Evolutionary conservation across 2,797 vertebrate genomes (phyloP), one percentile per base, ranked within the genome.

Genomic region (Falco columbarius): DNA sequence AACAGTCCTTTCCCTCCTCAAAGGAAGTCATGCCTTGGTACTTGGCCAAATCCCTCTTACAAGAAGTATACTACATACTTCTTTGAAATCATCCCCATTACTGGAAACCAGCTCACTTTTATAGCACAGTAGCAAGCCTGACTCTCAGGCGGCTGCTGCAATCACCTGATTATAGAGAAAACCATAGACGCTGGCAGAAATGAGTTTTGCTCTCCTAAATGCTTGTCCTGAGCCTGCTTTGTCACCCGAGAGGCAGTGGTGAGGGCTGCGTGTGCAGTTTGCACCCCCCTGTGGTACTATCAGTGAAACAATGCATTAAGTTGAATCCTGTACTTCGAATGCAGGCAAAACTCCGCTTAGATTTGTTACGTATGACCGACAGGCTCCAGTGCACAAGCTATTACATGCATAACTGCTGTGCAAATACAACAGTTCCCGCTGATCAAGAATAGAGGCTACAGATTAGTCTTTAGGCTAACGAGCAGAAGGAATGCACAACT

Each of bases 241-340:
- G 66, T 38, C 55, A 86, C 24, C 56, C 0, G 4, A 58, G 62
- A 51, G 42, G 8, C 18, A 34, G 47, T 3, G 0, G 6, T 10
- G 38, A 54, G 46, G n/a, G 34, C 59, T 23, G 9, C 2, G 10
- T 21, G 72, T 23, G 89, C 75, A 40, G 74, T 7, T 86, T 4
- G 84, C 95, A 83, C 84, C 91, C 92, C 74, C 79, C 71, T 58
- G 94, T 63, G 94, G 95, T 76, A 7, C 63, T 13, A 67, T 19
- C 2, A 0, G 27, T 55, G n/a, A 62, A 86, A 10, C 1, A 14
- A 58, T 21, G 70, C 62, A 9, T 51, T 27, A 10, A 32, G 0
- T 22, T 56, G 42, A 46, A 9, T 20, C n/a, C 38, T 19, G 38
- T 40, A 11, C 19, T 22, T 22, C 0, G 58, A 68, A 21, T 12